Evolutionary conservation across 2,113 vertebrate species (phyloP), one percentile per base, ranked within the genome.

Genomic region (Megaceryle torquata): DNA sequence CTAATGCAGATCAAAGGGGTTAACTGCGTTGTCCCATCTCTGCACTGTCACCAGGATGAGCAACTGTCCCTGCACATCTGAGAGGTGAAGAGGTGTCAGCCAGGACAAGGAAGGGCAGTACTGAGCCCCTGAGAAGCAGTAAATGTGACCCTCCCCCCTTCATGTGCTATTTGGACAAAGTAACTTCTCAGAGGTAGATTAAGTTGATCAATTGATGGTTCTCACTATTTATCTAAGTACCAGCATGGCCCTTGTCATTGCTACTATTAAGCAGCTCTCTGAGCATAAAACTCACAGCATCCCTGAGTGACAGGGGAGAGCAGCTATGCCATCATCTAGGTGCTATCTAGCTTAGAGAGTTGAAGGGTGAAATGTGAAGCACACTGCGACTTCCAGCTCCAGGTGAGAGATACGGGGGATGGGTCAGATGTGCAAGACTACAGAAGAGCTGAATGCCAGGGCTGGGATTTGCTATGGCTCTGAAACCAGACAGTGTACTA

Each of bases 81-180:
- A 82, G 48, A 70, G 57, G 28, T 57, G 53, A 65, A 33, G 48
- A 86, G 37, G 18, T 56, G 57, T 33, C 84, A 89, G 54, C 22
- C 59, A 74, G 77, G 54, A 75, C 56, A 44, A 67, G 74, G 37
- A 75, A 43, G 12, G 8, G n/a, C 50, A 57, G 68, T 50, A 44
- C 6, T 46, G 16, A 35, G 82, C 11, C 26, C 17, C 41, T 50
- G 69, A 63, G 43, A 71, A 56, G 25, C 35, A 64, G 35, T 31
- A 59, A 70, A 74, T 29, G 28, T 37, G 64, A 50, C 15, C 5
- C 9, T 6, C 31, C 72, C 21, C n/a, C 11, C 24, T 5, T 53
- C 5, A 0, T 0, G 0, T 48, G 56, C 37, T 6, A 7, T 19
- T 83, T 77, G 44, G 41, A 44, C 59, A 48, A 72, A 86, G 10